Conservation (phyloP, 2,113 vertebrate genomes). For the Chlamydotis undulata region DNA sequence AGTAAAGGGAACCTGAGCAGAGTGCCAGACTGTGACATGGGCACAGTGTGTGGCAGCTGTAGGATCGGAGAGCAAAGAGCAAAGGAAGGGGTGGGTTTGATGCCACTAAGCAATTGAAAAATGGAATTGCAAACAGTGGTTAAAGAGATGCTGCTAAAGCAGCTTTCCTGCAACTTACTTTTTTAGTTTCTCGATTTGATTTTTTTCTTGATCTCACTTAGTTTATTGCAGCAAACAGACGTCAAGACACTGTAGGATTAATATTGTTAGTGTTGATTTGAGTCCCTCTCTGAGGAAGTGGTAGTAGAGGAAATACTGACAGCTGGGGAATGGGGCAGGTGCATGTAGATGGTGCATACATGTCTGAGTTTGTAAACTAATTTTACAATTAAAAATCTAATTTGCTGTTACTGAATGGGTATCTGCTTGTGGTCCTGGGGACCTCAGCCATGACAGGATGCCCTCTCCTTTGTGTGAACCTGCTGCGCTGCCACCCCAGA, state of each 20-base stretch:
- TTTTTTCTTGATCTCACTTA: background rate
- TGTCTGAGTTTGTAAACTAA: background rate
- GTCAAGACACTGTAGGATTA: background rate
- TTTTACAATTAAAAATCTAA: background rate
- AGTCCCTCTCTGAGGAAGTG: background rate
- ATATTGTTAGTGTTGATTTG: background rate
- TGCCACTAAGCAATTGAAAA: background rate
- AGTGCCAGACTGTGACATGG: background rate
- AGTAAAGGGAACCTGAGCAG: background rate
- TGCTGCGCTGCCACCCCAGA: background rate
- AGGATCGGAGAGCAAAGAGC: background rate
- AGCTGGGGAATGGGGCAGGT: background rate
- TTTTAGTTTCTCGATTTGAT: background rate
- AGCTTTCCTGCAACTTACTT: background rate
- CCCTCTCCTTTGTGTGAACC: background rate
- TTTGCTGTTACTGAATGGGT: background rate
- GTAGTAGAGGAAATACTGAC: background rate
- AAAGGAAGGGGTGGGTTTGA: background rate
- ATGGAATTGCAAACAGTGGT: background rate
- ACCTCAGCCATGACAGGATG: background rate
- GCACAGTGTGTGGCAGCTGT: background rate
- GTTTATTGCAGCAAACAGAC: background rate
- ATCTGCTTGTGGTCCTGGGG: background rate
- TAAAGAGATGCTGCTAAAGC: background rate
- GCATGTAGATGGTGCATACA: fast-evolving